Conservation (phyloP, 2,797 vertebrate species). For the Hydrophis major region DNA sequence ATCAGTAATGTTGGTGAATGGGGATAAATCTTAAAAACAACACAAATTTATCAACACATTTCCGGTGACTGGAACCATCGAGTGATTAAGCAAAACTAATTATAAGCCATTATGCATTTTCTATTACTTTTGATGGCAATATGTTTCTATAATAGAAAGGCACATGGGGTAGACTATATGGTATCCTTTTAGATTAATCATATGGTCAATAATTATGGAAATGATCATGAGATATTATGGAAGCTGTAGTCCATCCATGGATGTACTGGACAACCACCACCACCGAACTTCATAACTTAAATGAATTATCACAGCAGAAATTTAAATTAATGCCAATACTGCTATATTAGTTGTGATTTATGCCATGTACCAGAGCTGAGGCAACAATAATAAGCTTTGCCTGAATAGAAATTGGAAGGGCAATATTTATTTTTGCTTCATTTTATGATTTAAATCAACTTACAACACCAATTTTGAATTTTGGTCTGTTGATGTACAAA, state of each 20-base stretch:
- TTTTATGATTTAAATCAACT: background rate
- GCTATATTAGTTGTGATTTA: background rate
- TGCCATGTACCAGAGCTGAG: background rate
- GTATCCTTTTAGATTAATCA: background rate
- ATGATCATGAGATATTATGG: background rate
- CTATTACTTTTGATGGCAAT: background rate
- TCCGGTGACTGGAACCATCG: background rate
- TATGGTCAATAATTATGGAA: background rate
- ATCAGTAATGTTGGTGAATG: background rate
- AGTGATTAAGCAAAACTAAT: background rate
- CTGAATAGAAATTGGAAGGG: background rate
- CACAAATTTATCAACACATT: background rate
- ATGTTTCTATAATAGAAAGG: background rate
- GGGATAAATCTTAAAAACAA: background rate
- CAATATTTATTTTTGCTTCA: background rate
- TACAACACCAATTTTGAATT: background rate
- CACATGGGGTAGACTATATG: background rate
- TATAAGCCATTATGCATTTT: background rate
- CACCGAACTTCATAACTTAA: background rate
- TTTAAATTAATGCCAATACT: background rate
- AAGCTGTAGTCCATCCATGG: background rate
- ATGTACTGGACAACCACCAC: background rate
- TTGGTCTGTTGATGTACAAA: background rate
- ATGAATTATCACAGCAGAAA: background rate
- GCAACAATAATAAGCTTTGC: background rate